Percentiles rank a stretch among this genome's conserved stretches.
These are phyloP conservation scores for Sipha flava DNA, from an alignment of 1,140 invertebrate species.

Conservation along the genomic window DNA sequence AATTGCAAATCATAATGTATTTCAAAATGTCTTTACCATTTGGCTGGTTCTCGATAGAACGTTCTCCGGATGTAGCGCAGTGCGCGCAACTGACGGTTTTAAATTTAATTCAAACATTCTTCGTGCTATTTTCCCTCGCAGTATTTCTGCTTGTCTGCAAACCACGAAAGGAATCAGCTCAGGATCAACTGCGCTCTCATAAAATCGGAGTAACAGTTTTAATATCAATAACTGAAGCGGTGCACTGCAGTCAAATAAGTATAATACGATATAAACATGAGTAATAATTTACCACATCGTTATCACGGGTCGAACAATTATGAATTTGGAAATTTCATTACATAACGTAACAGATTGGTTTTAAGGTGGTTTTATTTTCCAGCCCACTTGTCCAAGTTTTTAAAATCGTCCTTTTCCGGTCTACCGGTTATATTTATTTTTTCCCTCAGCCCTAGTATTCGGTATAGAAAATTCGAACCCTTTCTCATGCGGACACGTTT, in stretches of 20 bases:
- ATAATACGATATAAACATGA: too few species aligned
- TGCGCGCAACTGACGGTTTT: not conserved
- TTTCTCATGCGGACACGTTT: not conserved
- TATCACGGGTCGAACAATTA: too few species aligned
- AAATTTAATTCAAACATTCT: not conserved
- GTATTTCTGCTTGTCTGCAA: not conserved
- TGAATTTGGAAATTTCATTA: too few species aligned
- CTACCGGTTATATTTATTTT: slow-evolving; percentile 8
- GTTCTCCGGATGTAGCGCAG: not conserved
- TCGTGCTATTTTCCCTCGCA: not conserved
- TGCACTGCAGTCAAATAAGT: too few species aligned
- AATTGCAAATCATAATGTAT: not conserved
- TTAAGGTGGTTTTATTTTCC: not conserved
- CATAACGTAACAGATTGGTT: too few species aligned
- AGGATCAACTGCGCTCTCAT: not conserved
- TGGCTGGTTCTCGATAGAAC: not conserved
- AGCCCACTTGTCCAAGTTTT: not conserved
- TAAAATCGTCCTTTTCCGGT: not conserved
- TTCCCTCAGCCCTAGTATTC: not conserved
- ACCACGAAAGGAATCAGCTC: not conserved
- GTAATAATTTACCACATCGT: too few species aligned
- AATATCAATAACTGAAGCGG: too few species aligned
- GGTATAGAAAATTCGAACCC: slow-evolving; percentile 2
- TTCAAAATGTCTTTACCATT: not conserved
- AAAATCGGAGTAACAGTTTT: too few species aligned